Base-by-base conservation (phyloP, 1,140 invertebrate species). In the Aphelenchoides avenae region DNA sequence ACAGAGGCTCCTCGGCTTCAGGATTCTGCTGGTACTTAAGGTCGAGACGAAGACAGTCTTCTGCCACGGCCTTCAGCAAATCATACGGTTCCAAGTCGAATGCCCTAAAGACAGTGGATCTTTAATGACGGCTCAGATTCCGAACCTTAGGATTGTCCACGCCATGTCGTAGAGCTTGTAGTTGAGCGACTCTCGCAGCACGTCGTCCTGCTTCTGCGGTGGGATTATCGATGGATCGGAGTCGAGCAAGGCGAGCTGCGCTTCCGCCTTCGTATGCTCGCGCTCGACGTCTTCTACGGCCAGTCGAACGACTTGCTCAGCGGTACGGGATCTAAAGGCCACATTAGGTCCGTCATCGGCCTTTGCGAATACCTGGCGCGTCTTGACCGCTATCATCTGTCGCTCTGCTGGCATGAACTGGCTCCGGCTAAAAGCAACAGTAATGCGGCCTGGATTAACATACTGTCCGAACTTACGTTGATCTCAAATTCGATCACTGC, bases 131-230 rank as follows among this genome's bases (percentile, higher is more conserved):
- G 20, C 26, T 41, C 7, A 7, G 27, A 46, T 34, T 15, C 34
- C 41, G 41, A 11, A 68, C 52, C 42, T 63, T 44, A 69, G 31
- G 22, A 64, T 26, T 18, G 69, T 20, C 27, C 67, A 69, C 4
- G 65, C 66, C 57, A 70, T 51, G 18, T 65, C 63, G 37, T 68
- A 65, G 30, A 40, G 42, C 29, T 64, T 70, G 49, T 65, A 61
- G 18, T 37, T 57, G 31, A 65, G 34, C 6, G 57, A 70, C 41
- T 44, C 63, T 11, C 33, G 33, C 20, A 69, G 24, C 46, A 65
- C 51, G 22, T 71, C 63, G 11, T 34, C 33, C 13, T 40, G 34
- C 5, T 61, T 39, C 2, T 63, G 30, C 29, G 54, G 54, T 15
- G 63, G 63, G 18, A 70, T 58, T 22, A 30, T 31, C 15, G 33